Evolutionary conservation across 2,888 invertebrate species (phyloP), one percentile per base, ranked within the genome.

Genomic region (Drosophila acutilabella): DNA sequence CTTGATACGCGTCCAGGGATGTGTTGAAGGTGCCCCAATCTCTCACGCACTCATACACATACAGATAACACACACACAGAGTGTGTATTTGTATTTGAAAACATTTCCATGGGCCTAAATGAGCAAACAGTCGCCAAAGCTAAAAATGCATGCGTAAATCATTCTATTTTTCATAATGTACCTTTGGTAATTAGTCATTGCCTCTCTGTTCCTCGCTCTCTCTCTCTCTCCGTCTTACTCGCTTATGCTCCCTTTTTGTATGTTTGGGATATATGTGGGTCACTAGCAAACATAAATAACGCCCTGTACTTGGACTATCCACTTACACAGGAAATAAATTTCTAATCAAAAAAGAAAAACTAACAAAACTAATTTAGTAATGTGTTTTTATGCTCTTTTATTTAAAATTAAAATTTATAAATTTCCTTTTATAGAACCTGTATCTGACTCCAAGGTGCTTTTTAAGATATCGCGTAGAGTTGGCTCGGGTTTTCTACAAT

Each of bases 1-100:
- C 90, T 90, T 90, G 90, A 89, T 90, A 81, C 71, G 89, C 84
- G 81, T 89, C 90, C 89, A 90, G 90, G 90, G 90, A 89, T 90
- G 76, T 83, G 79, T 69, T 89, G 83, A 85, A 88, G 88, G 88
- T 88, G 88, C 74, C 78, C 64, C 62, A 64, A 62, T 66, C 45
- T 56, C 56, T 62, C 59, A 45, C 59, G 48, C 56, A 53, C 53
- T 51, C 50, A 38, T 48, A 61, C 44, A 38, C 64, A 64, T 14
- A n/a, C 38, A 59, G 59, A 64, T 57, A 70, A 62, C 54, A 41
- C 45, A 36, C 52, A 44, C 44, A 56, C 58, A 59, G 10, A 50
- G 26, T 38, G 33, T 36, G 33, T 50, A 18, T 47, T 48, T 36
- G 26, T 41, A 23, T 14, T 26, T 52, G 42, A 18, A 30, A 53